A percentile compares a stretch with the other conserved stretches of the same genome.
Conservation (phyloP, 2,797 vertebrate species). For the Pristis pectinata region DNA sequence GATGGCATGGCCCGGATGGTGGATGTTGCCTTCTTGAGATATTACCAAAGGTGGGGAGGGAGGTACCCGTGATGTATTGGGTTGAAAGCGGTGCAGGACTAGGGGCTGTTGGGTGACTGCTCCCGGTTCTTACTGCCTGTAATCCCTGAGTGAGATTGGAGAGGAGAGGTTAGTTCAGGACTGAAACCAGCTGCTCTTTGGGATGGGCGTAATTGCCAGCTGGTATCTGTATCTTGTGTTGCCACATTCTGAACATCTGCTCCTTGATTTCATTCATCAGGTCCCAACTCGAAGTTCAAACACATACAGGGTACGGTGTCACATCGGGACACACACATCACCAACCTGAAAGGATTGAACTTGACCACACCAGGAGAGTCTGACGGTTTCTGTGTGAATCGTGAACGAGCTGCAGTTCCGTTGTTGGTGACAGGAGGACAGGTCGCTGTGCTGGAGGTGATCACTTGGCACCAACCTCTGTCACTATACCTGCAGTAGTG, state of each 20-base stretch:
- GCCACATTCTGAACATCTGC: not conserved
- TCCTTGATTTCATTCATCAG: conserved; percentile 49
- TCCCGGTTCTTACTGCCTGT: no score
- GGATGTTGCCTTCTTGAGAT: no score
- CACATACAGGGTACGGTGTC: conserved; percentile 74
- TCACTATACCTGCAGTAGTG: no score
- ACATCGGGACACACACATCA: conserved; percentile 82
- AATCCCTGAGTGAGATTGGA: not conserved
- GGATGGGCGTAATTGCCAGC: no score
- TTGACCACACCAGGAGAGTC: conserved; percentile 88
- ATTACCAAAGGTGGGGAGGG: no score
- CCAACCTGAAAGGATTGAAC: conserved; percentile 82
- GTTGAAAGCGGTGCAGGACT: no score
- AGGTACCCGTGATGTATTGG: no score
- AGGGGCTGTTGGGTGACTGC: no score
- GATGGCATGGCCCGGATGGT: no score
- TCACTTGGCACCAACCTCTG: not conserved
- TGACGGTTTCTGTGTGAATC: conserved; percentile 82
- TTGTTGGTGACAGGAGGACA: conserved; percentile 80
- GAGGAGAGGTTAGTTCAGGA: not conserved
- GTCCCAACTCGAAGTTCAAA: conserved; percentile 83
- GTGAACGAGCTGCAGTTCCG: conserved; percentile 68
- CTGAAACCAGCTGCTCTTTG: not conserved
- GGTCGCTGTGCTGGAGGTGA: conserved; percentile 82
- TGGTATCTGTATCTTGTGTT: not conserved